Conservation (phyloP, 2,888 invertebrate species). For the Pollenia angustigena region DNA sequence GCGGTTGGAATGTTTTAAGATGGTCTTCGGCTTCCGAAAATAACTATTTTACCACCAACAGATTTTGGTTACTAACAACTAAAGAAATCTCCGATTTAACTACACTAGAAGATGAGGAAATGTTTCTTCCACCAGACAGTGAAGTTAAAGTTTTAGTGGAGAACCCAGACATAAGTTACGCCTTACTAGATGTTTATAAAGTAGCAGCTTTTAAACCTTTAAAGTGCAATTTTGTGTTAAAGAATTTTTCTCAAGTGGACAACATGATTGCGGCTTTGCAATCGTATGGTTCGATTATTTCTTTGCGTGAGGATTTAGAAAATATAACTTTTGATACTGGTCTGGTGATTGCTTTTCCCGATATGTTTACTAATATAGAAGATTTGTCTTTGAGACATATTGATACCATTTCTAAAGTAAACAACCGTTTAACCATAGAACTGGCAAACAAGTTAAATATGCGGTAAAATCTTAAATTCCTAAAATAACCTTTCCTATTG, state of each 20-base stretch:
- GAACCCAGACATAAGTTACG: conserved; percentile 38
- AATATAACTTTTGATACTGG: conserved; percentile 81
- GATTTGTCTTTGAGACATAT: conserved; percentile 82
- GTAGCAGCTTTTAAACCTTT: conserved; percentile 78
- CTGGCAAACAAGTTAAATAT: conserved; percentile 84
- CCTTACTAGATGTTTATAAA: conserved; percentile 81
- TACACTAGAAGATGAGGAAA: conserved; percentile 76
- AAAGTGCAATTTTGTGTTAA: conserved; percentile 74
- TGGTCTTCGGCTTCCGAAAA: conserved; percentile 79
- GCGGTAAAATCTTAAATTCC: conserved; percentile 77
- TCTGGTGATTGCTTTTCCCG: conserved; percentile 82
- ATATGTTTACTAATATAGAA: conserved; percentile 82
- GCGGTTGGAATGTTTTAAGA: conserved; percentile 78
- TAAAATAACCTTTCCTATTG: neutral
- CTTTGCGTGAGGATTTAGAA: conserved; percentile 81
- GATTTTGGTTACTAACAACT: conserved; percentile 80
- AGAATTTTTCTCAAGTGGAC: conserved; percentile 66
- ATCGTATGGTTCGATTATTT: conserved; percentile 79
- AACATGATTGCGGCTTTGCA: conserved; percentile 76
- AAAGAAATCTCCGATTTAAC: conserved; percentile 71
- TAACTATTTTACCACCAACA: conserved; percentile 82
- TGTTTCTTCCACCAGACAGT: conserved; percentile 81
- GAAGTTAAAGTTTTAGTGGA: conserved; percentile 78
- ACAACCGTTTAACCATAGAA: conserved; percentile 82
- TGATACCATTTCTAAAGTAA: conserved; percentile 84